Conservation (phyloP, 2,113 vertebrate species). For the Oncorhynchus kisutch region DNA sequence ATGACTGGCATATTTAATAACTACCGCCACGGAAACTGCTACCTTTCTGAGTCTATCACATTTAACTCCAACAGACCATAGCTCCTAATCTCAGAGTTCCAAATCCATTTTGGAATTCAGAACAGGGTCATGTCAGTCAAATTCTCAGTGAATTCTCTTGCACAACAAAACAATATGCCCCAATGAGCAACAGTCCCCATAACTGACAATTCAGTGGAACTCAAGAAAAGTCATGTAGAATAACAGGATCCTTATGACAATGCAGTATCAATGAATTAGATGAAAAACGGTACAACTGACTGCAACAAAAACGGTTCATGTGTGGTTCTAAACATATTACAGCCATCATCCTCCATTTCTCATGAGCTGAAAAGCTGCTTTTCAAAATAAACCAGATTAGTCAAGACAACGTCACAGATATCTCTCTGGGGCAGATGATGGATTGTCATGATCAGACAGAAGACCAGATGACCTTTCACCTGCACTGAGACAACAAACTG, state of each 20-base stretch:
- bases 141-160: not conserved
- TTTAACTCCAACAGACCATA: not conserved
- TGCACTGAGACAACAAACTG: no score
- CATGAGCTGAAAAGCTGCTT: no score
- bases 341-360: no score
- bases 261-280: not conserved
- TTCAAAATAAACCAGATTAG: no score
- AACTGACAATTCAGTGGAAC: no score
- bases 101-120: slow-evolving; percentile 3
- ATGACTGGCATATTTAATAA: slow-evolving; percentile 41
- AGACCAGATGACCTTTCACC: no score
- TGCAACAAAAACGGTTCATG: no score
- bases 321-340: no score
- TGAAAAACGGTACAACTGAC: not conserved
- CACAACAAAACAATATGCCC: not conserved
- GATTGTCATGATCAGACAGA: no score
- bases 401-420: no score
- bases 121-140: slow-evolving; percentile 2
- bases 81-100: not conserved
- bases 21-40: slow-evolving; percentile 4
- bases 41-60: slow-evolving; percentile 8
- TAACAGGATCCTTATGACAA: not conserved
- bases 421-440: no score
- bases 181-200: not conserved
- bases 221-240: not conserved